Base-by-base conservation (phyloP, 1,140 invertebrate species). In the Harpegnathos saltator region DNA sequence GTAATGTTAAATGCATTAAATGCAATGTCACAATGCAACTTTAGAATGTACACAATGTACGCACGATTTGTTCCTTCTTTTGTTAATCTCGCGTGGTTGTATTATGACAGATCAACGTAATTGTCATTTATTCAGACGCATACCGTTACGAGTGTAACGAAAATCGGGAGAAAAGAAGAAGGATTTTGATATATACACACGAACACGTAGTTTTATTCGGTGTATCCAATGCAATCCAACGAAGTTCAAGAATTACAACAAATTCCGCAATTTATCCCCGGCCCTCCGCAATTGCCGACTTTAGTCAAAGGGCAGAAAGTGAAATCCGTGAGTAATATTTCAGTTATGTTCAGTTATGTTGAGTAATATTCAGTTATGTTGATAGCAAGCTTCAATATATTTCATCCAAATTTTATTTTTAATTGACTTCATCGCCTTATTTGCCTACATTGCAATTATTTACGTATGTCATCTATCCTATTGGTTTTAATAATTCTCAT, bases 281-380 rank as follows among this genome's bases (percentile, higher is more conserved):
- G 90, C 1, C 91, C 91, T 11, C 89, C 85, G 1, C 91, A 90
- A 17, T 74, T 92, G 17, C 92, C 91, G 15, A 65, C 84, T 15
- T 85, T 93, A 26, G 75, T 84, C 9, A 87, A 69, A 74, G 92
- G 92, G 7, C 87, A 92, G 65, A 87, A 92, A 58, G 62, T 92
- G 17, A 81, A 82, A 73, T 90, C 82, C 62, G 92, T 92, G 66
- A 90, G 80, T 73, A 62, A 26, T 2, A 7, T 44, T 81, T 66
- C 5, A 26, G 4, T 38, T 11, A 5, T n/a, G n/a, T n/a, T n/a
- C n/a, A n/a, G n/a, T n/a, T n/a, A n/a, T n/a, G n/a, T n/a, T n/a
- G n/a, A n/a, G n/a, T n/a, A n/a, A n/a, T n/a, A n/a, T n/a, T n/a
- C n/a, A n/a, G n/a, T n/a, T n/a, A 29, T n/a, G 15, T 11, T 9